Evolutionary conservation across 2,888 invertebrate genomes (phyloP).

Genomic region (Caradrina clavipalpis): DNA sequence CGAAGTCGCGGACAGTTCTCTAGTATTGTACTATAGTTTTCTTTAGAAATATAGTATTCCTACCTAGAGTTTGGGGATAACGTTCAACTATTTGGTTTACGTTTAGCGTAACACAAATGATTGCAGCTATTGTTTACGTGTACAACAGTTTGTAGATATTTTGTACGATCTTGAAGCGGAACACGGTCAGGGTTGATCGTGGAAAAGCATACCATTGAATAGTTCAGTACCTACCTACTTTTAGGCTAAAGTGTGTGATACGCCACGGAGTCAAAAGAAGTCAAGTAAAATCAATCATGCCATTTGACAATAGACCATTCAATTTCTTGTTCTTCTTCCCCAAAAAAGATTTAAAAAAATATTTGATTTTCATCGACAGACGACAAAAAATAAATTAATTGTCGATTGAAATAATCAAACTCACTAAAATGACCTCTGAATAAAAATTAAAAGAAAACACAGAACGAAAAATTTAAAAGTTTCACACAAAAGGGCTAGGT

Average conservation of each 20-base stretch:
- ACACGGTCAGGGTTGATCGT: slow-evolving; percentile 30
- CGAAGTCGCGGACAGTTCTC: no score
- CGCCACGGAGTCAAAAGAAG: background rate
- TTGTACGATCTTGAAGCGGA: slow-evolving; percentile 35
- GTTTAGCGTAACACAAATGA: slow-evolving; percentile 37
- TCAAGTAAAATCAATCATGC: background rate
- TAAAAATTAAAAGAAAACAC: slow-evolving; percentile 47
- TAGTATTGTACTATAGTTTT: slow-evolving; percentile 11
- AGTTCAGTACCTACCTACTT: background rate
- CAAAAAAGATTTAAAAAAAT: background rate
- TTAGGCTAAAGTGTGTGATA: background rate
- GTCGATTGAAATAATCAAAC: slow-evolving; percentile 42
- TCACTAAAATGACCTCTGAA: slow-evolving; percentile 19
- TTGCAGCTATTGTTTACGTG: slow-evolving; percentile 47
- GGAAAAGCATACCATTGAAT: background rate
- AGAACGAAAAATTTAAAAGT: slow-evolving; percentile 47
- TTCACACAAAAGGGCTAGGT: slow-evolving; percentile 50
- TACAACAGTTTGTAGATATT: slow-evolving; percentile 38
- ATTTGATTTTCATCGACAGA: slow-evolving; percentile 24
- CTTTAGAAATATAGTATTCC: slow-evolving; percentile 13
- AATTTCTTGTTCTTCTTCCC: background rate
- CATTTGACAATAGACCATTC: background rate
- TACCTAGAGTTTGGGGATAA: slow-evolving; percentile 22
- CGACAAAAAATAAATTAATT: slow-evolving; percentile 25
- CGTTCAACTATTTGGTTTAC: slow-evolving; percentile 31